These are phyloP conservation scores for Agrotis puta DNA, from an alignment of 2,888 invertebrate species.

Conservation along the genomic window DNA sequence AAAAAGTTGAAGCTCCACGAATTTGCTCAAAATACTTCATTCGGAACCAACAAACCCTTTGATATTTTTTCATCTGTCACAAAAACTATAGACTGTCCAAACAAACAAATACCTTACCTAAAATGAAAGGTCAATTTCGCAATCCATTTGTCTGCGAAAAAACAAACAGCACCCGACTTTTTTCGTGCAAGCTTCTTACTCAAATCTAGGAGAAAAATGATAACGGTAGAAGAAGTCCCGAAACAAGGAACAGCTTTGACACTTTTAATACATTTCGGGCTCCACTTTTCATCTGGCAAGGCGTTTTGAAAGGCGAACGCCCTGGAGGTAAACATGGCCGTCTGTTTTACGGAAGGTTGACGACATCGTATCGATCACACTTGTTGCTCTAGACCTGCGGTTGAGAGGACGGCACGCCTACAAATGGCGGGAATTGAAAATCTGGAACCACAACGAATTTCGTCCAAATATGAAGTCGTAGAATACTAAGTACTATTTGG, in stretches of 20 bases:
- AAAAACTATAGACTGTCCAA: constrained; percentile 13
- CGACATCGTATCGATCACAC: constrained; percentile 60
- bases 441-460: background rate
- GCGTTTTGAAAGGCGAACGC: constrained; percentile 38
- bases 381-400: constrained; percentile 51
- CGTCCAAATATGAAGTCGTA: background rate
- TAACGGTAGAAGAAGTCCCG: constrained; percentile 3
- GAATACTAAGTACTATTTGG: too few species aligned
- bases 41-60: background rate
- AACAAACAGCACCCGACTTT: constrained; percentile 25
- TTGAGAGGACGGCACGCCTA: constrained; percentile 7
- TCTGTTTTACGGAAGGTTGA: constrained; percentile 49
- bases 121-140: constrained; percentile 35
- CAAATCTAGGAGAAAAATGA: constrained; percentile 20
- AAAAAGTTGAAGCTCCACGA: background rate
- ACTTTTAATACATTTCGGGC: constrained; percentile 42
- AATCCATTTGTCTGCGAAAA: constrained; percentile 23
- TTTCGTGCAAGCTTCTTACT: constrained; percentile 27
- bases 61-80: background rate
- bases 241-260: constrained; percentile 32
- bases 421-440: background rate
- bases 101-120: constrained; percentile 25
- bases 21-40: constrained; percentile 1
- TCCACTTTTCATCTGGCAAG: constrained; percentile 35
- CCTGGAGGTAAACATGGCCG: constrained; percentile 55